Evolutionary conservation across 2,888 invertebrate species (phyloP), one percentile per base, ranked within the genome.

Genomic region (Boloria selene): DNA sequence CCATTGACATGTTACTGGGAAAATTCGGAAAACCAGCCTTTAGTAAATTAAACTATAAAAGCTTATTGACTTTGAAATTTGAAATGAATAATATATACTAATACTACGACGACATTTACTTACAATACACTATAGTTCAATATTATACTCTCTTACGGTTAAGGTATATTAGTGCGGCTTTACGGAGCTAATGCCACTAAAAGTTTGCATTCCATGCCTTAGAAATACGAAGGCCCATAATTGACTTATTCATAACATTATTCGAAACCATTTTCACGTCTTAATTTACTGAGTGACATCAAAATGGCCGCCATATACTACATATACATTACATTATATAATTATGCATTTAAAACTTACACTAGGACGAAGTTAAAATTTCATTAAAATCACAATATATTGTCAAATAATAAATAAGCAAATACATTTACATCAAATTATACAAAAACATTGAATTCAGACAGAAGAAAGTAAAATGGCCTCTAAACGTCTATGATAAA

Each of bases 171-270:
- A 26, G 56, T 18, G 31, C 59, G 17, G 18, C 49, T 49, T 38
- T 44, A 55, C 44, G 42, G 60, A 44, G 14, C 55, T 44, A 52
- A 58, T 54, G 55, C 59, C 61, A 59, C 54, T 67, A 44, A 38
- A 47, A 38, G 31, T 38, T 60, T 44, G 31, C 52, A 50, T 49
- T 31, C 47, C 45, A 49, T 47, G 16, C 52, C 56, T 58, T 62
- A 53, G 14, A 17, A 4, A 22, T 56, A 17, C 31, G n/a, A 45
- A 64, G 64, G 64, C 58, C 51, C 56, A 64, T 51, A 64, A 64
- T 52, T 58, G 64, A 64, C 51, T 7, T 42, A 31, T 58, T 49
- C 49, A 38, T 13, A 59, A 31, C 49, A 51, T 58, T 58, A 51
- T 64, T 52, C 14, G 44, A 64, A 4, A 52, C 44, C 26, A 45